A percentile compares a stretch with the other conserved stretches of the same genome.
phyloP scores from a whole-genome alignment of 2,888 invertebrate species.

The Nineta flava region DNA sequence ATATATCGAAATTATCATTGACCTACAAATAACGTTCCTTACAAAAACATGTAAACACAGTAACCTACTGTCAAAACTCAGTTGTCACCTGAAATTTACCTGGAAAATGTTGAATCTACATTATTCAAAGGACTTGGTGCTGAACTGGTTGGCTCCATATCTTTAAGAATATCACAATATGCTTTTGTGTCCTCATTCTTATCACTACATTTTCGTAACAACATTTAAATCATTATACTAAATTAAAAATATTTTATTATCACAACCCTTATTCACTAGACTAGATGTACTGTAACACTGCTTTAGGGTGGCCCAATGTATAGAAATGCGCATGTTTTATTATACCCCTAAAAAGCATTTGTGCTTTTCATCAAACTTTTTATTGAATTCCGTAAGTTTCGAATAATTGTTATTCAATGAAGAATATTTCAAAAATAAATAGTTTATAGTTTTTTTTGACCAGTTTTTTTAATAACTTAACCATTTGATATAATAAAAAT shows the following conservation, averaged over 20 bases:
- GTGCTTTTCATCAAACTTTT: too few species aligned
- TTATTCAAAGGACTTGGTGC: conserved; percentile 23
- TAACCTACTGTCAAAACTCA: conserved; percentile 3
- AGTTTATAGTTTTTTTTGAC: too few species aligned
- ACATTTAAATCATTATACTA: conserved; percentile 1
- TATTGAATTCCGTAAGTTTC: too few species aligned
- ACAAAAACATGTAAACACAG: conserved; percentile 1
- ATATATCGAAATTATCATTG: neutral
- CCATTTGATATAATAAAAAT: too few species aligned
- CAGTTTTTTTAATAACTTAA: too few species aligned
- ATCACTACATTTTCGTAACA: neutral
- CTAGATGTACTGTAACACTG: neutral
- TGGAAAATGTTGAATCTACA: conserved; percentile 27
- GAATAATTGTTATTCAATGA: too few species aligned
- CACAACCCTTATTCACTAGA: conserved; percentile 2
- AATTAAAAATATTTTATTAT: conserved; percentile 1
- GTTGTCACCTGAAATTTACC: conserved; percentile 16
- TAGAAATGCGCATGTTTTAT: neutral
- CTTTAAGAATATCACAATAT: conserved; percentile 7
- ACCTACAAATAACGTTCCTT: neutral
- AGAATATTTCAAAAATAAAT: too few species aligned
- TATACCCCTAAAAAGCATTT: neutral
- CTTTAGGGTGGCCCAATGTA: neutral
- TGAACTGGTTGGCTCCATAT: conserved; percentile 29
- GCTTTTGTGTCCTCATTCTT: neutral